Conservation (phyloP, 2,797 vertebrate genomes). For the Chrysocyon brachyurus region DNA sequence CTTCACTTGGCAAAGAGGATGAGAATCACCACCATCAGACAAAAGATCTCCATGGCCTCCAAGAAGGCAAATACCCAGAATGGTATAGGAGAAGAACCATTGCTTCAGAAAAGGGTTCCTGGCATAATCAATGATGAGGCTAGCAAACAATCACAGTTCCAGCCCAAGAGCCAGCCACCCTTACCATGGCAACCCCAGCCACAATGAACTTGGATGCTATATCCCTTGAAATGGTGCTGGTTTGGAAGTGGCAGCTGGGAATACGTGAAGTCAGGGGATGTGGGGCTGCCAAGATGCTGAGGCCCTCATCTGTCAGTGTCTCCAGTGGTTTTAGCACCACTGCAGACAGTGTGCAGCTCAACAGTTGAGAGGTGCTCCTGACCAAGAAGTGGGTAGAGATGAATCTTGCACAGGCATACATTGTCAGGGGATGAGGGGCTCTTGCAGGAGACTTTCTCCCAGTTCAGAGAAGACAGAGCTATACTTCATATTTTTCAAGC, state of each 20-base stretch:
- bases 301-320: background rate
- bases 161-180: background rate
- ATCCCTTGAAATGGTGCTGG: background rate
- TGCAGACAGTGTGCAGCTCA: background rate
- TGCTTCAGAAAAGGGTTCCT: background rate
- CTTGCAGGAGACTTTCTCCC: background rate
- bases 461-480: background rate
- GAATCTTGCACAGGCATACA: background rate
- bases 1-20: background rate
- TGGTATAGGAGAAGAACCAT: background rate
- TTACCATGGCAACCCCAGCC: background rate
- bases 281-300: background rate
- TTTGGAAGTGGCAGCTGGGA: background rate
- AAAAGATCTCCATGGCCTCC: background rate
- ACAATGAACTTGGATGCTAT: background rate
- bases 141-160: background rate
- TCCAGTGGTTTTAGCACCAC: background rate
- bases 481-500: conserved; percentile 1
- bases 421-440: background rate
- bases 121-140: background rate
- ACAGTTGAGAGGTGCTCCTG: background rate
- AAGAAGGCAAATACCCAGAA: background rate
- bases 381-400: background rate
- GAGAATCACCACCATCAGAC: background rate
- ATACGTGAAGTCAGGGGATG: background rate